phyloP scores from a whole-genome alignment of 2,888 invertebrate species.

The Automeris io region DNA sequence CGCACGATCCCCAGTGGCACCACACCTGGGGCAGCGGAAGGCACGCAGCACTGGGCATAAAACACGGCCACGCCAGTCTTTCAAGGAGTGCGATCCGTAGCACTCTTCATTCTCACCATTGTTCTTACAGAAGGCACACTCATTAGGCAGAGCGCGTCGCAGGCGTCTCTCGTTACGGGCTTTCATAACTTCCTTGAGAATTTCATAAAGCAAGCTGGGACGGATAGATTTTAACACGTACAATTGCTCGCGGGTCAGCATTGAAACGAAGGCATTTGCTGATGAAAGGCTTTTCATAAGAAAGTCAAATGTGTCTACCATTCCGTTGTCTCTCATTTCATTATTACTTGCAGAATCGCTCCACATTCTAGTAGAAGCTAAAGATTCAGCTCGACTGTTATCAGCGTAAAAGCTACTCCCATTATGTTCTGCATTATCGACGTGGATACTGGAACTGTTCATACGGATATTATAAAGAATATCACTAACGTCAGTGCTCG shows the following conservation, averaged over 20 bases:
- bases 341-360: conserved; percentile 28
- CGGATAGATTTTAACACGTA: conserved; percentile 55
- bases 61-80: conserved; percentile 80
- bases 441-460: conserved; percentile 57
- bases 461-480: conserved; percentile 67
- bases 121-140: conserved; percentile 87
- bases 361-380: conserved; percentile 32
- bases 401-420: conserved; percentile 40
- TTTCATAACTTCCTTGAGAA: conserved; percentile 57
- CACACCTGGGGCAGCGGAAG: conserved; percentile 84
- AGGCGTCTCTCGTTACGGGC: conserved; percentile 55
- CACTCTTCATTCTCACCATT: conserved; percentile 82
- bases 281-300: conserved; percentile 59
- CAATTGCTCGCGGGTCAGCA: conserved; percentile 61
- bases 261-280: conserved; percentile 63
- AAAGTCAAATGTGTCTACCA: conserved; percentile 58
- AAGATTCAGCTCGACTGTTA: conserved; percentile 27
- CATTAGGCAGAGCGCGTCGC: conserved; percentile 58
- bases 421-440: conserved; percentile 38
- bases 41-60: conserved; percentile 83
- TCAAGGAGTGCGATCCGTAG: conserved; percentile 81
- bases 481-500: conserved; percentile 53
- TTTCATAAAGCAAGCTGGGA: conserved; percentile 56
- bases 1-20: conserved; percentile 82
- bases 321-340: conserved; percentile 37